phyloP scores from a whole-genome alignment of 2,888 invertebrate genomes.

The Chouioia cunea region DNA sequence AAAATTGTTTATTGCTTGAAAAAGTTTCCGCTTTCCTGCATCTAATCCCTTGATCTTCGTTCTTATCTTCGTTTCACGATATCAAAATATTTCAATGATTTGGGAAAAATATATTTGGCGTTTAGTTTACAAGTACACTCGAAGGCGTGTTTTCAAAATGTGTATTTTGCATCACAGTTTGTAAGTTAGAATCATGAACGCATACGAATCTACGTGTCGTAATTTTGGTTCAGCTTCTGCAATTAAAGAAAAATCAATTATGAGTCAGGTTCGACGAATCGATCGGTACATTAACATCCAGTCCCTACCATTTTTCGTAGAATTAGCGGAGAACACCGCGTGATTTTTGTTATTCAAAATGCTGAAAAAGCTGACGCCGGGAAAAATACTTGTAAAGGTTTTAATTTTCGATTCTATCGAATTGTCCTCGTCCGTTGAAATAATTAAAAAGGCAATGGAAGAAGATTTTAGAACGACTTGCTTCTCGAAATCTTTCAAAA shows the following conservation, averaged over 20 bases:
- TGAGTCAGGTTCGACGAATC: not conserved
- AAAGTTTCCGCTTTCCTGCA: conserved; percentile 35
- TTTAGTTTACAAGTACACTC: too few species aligned
- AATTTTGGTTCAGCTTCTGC: conserved; percentile 31
- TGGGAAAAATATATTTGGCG: too few species aligned
- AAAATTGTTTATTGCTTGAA: conserved; percentile 71
- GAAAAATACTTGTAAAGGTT: conserved; percentile 36
- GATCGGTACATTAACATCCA: not conserved
- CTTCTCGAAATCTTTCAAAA: conserved; percentile 24
- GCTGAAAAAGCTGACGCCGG: conserved; percentile 10
- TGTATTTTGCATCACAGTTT: conserved; percentile 1
- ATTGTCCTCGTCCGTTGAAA: conserved; percentile 9
- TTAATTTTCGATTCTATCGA: conserved; percentile 14
- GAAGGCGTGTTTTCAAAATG: too few species aligned
- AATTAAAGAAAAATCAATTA: conserved; percentile 7
- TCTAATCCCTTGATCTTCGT: not conserved
- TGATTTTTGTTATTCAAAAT: conserved; percentile 33
- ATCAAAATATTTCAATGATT: too few species aligned
- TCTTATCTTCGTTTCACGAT: not conserved
- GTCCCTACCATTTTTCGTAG: conserved; percentile 17
- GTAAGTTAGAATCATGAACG: conserved; percentile 35
- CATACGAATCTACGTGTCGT: conserved; percentile 27
- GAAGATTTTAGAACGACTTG: conserved; percentile 9
- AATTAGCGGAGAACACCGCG: conserved; percentile 23
- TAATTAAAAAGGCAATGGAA: conserved; percentile 30